phyloP scores from a whole-genome alignment of 2,797 vertebrate species.

The Enoplosus armatus region DNA sequence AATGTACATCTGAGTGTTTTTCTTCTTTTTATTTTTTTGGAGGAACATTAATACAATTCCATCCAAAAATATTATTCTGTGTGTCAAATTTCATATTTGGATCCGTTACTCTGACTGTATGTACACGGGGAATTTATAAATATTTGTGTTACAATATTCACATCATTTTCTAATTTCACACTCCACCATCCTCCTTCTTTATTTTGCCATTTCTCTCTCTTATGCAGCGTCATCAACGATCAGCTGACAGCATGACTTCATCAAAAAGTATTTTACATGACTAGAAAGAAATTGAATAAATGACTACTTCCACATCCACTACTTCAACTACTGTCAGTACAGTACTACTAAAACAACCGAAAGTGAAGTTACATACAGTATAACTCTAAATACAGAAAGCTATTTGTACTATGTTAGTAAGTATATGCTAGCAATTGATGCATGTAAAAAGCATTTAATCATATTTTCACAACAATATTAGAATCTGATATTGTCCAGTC shows the following conservation, averaged over 20 bases:
- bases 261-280: not conserved
- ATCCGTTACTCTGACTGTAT: conserved; percentile 2
- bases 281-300: not conserved
- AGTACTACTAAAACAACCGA: not conserved
- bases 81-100: conserved; percentile 32
- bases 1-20: conserved; percentile 27
- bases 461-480: not conserved
- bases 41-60: conserved; percentile 5
- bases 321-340: not conserved
- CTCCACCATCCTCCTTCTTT: not conserved
- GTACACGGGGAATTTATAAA: not conserved
- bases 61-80: conserved; percentile 50
- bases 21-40: conserved; percentile 10
- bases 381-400: too few relatives aligned
- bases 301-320: too few relatives aligned
- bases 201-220: not conserved
- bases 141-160: conserved; percentile 6
- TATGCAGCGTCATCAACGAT: not conserved
- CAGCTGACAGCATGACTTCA: not conserved
- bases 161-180: conserved; percentile 11
- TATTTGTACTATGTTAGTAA: not conserved
- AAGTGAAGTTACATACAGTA: not conserved
- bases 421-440: not conserved
- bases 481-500: not conserved
- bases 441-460: not conserved